Evolutionary conservation across 35 echinoderm and acorn worm genomes (phyloP).

Genomic region (Ophioderma brevispina): DNA sequence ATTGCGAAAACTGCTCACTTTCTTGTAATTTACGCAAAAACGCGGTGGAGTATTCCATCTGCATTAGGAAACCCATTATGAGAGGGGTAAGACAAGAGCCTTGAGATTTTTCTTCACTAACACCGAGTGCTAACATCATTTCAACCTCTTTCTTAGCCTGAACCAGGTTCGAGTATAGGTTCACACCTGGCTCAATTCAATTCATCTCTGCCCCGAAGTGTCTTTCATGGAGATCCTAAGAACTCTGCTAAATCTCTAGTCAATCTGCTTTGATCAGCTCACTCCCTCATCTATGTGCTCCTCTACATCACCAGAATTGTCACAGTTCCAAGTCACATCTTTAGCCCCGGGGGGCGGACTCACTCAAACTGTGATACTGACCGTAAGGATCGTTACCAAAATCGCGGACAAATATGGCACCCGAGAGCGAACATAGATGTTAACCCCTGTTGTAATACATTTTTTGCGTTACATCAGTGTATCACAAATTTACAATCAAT

Average conservation of each 20-base stretch:
- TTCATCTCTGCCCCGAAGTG: neutral
- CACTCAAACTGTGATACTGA: too few species aligned
- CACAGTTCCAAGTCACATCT: neutral
- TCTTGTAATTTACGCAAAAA: too few species aligned
- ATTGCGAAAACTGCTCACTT: constrained; percentile 27
- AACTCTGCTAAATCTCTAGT: neutral
- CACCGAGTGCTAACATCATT: constrained; percentile 49
- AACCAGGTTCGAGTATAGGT: constrained; percentile 32
- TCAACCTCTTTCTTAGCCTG: constrained; percentile 32
- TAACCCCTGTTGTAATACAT: too few species aligned
- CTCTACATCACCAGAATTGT: neutral
- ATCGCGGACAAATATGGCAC: too few species aligned
- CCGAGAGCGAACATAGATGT: too few species aligned
- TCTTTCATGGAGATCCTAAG: neutral
- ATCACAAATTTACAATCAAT: too few species aligned
- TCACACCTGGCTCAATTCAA: neutral
- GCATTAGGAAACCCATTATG: too few species aligned
- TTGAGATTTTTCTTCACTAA: constrained; percentile 27
- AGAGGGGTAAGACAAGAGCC: constrained; percentile 30
- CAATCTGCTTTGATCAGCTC: neutral
- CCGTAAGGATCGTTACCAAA: too few species aligned
- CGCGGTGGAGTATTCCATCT: too few species aligned
- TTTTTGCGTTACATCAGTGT: too few species aligned
- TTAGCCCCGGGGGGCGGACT: too few species aligned
- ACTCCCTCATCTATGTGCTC: too few species aligned